Percentiles rank a stretch among this genome's conserved stretches.
Conservation (phyloP, 1,140 invertebrate genomes). For the Eulimnadia texana region DNA sequence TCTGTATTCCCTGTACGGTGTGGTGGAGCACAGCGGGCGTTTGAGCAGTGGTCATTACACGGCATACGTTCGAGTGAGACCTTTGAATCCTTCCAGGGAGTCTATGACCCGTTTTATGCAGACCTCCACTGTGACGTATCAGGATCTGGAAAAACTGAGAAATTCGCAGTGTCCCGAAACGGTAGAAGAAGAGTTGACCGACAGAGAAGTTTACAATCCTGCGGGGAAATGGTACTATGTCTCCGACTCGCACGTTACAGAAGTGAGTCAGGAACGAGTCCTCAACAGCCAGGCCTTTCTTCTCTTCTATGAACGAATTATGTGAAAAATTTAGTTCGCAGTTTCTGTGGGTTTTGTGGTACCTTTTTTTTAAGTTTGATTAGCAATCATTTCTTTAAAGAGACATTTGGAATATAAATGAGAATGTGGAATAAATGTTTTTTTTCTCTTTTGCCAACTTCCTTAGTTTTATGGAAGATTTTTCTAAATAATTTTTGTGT, state of each 20-base stretch:
- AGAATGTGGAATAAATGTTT: no score
- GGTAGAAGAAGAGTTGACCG: conserved; percentile 14
- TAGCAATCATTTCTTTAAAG: no score
- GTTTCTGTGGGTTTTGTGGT: background rate
- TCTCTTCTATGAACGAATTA: conserved; percentile 86
- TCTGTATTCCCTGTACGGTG: conserved; percentile 80
- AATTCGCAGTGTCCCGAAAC: background rate
- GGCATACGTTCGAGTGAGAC: conserved; percentile 70
- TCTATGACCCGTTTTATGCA: background rate
- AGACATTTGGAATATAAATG: no score
- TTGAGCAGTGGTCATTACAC: conserved; percentile 88
- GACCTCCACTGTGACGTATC: background rate
- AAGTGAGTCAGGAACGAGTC: conserved; percentile 64
- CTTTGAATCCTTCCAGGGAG: background rate
- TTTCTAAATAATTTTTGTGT: no score
- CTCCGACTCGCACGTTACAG: conserved; percentile 69
- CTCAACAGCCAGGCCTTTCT: conserved; percentile 86
- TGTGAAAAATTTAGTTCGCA: conserved; percentile 16
- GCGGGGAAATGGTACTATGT: conserved; percentile 81
- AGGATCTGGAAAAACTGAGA: background rate
- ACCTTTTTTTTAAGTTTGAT: background rate
- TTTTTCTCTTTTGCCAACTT: no score
- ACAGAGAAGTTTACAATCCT: conserved; percentile 25
- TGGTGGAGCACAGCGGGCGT: conserved; percentile 85
- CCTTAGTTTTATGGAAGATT: no score